These are phyloP conservation scores for Tachina fera DNA, from an alignment of 2,888 invertebrate species.

Conservation along the genomic window DNA sequence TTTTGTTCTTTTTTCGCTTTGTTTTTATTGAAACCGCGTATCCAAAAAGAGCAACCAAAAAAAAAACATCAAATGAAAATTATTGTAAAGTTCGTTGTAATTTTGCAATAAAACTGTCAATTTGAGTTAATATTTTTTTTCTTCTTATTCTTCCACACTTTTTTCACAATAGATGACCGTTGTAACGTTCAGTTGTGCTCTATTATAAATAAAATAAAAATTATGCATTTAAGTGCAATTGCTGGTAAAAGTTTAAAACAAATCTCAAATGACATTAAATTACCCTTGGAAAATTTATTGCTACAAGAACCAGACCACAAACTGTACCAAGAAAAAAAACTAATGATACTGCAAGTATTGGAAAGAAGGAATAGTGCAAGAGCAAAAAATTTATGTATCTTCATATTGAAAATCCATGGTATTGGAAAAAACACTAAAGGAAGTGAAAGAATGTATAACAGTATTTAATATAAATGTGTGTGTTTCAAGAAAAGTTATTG, in stretches of 20 bases:
- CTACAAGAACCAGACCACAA: constrained; percentile 49
- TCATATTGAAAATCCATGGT: constrained; percentile 11
- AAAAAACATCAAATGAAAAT: constrained; percentile 21
- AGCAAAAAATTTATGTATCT: background rate
- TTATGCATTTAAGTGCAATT: constrained; percentile 71
- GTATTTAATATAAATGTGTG: background rate
- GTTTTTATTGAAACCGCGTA: constrained; percentile 3
- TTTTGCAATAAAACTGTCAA: constrained; percentile 71
- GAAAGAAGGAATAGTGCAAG: constrained; percentile 1
- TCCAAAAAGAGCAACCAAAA: constrained; percentile 3
- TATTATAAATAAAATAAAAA: constrained; percentile 58
- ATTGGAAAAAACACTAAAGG: constrained; percentile 17
- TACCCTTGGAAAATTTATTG: constrained; percentile 71
- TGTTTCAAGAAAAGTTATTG: constrained; percentile 48
- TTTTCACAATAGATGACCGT: background rate
- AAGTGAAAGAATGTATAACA: constrained; percentile 28
- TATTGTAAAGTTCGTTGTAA: constrained; percentile 57
- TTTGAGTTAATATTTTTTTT: constrained; percentile 57
- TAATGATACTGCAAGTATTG: constrained; percentile 34
- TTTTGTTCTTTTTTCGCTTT: constrained; percentile 34
- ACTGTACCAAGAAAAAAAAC: constrained; percentile 11
- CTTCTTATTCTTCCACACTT: constrained; percentile 16
- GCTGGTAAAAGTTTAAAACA: constrained; percentile 67
- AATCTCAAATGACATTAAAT: constrained; percentile 70
- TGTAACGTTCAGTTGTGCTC: constrained; percentile 1